Evolutionary conservation across 92 coral and sea anemone species (phyloP).

Genomic region (Zoanthus sansibaricus): DNA sequence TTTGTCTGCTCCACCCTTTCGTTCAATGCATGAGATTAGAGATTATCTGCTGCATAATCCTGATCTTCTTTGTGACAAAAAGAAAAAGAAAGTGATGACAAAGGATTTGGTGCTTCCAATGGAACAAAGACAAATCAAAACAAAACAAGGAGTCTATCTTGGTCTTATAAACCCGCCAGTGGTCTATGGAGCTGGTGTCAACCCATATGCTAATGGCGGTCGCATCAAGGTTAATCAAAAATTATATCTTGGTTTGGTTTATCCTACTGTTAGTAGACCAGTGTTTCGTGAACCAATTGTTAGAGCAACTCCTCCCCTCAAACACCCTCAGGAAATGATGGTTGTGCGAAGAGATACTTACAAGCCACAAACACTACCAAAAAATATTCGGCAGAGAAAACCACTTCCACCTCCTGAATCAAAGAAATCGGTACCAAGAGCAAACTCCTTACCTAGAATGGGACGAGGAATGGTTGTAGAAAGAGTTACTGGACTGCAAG

Average conservation of each 20-base stretch:
- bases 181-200: constrained; percentile 74
- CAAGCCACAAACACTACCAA: constrained; percentile 13
- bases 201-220: constrained; percentile 63
- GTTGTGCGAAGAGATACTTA: constrained; percentile 80
- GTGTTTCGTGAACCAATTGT: constrained; percentile 67
- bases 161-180: constrained; percentile 84
- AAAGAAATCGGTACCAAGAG: constrained; percentile 40
- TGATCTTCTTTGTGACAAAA: constrained; percentile 66
- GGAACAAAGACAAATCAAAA: constrained; percentile 83
- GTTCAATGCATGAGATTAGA: constrained; percentile 77
- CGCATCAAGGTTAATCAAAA: constrained; percentile 85
- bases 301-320: constrained; percentile 30
- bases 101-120: constrained; percentile 33
- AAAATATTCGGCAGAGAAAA: constrained; percentile 35
- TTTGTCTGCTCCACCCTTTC: constrained; percentile 51
- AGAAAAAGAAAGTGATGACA: constrained; percentile 53
- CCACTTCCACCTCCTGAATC: constrained; percentile 32
- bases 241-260: constrained; percentile 84
- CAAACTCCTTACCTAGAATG: constrained; percentile 18
- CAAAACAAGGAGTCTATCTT: constrained; percentile 92
- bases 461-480: constrained; percentile 23
- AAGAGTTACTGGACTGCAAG: constrained; percentile 14
- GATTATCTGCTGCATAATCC: constrained; percentile 77
- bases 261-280: constrained; percentile 70
- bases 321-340: constrained; percentile 59